Evolutionary conservation across 2,797 vertebrate species (phyloP), one percentile per base, ranked within the genome.

Genomic region (Chelmon rostratus): DNA sequence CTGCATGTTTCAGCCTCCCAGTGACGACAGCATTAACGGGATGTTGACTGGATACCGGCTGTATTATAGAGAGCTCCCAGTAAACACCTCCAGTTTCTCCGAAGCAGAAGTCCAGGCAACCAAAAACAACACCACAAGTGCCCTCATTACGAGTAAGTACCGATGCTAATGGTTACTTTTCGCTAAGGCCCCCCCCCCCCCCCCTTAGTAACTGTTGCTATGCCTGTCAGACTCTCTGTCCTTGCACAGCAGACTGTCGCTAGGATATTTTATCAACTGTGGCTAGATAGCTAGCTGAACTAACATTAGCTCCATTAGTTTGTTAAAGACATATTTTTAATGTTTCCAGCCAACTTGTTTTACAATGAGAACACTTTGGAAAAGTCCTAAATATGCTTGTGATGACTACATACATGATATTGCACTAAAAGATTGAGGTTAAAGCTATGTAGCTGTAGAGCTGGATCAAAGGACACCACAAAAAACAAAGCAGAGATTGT

Each of bases 21-120:
- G 89, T 58, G 95, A 93, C 0, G 95, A 96, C 84, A 96, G 94
- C 37, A 77, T 97, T 50, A 99, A 99, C 0, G 98, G 98, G 6
- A 94, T 98, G 64, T 88, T 99, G 71, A 83, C 97, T 86, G 98
- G 98, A 1, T 99, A 97, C 85, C 93, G 97, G 19, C 96, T 99
- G 76, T 99, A 99, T 93, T 99, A 99, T 79, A 93, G 96, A 7
- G 97, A 98, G 90, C 94, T 99, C 81, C 96, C 93, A 0, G 42
- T 87, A 77, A 82, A 92, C 1, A 52, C 44, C 5, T 92, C 93
- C 35, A 63, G 63, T 47, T 15, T 71, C n/a, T 35, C 68, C 7
- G 38, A 92, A 1, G 85, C 87, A 0, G 95, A 95, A 10, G 73
- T 92, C 80, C 96, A 94, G 85, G 89, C 35, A 0, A 87, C 93